Base-by-base conservation (phyloP, 2,113 vertebrate species). In the Leiothrix lutea region DNA sequence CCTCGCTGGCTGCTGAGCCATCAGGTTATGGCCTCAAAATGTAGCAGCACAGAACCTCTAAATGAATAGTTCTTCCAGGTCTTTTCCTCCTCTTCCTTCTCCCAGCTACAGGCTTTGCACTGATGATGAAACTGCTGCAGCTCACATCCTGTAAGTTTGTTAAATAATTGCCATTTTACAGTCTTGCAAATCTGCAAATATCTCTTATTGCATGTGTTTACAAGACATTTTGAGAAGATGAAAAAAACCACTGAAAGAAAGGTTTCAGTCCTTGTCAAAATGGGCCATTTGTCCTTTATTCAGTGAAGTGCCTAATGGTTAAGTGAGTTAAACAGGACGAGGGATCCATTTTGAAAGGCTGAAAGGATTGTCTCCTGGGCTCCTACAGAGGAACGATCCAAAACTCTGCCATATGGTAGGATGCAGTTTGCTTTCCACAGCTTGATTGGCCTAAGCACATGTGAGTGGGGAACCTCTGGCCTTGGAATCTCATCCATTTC, bases 1-100 rank as follows among this genome's bases (percentile, higher is more conserved):
- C 31, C 40, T 67, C 0, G 1, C 77, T 24, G 74, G 38, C 83
- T 90, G 92, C 93, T 94, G 75, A 97, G 92, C 67, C 94, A 95
- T 88, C 91, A 88, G 72, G 44, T 71, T 88, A 78, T 0, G 12
- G 82, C 35, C 64, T 84, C 69, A 62, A 47, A 90, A 80, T 6
- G 17, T 44, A 70, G 44, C 60, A 88, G 64, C 75, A 66, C 62
- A 83, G 78, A 94, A 36, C 9, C 33, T 71, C 28, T 50, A 66
- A 65, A 80, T 70, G 8, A 35, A 35, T 1, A 79, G 58, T 12
- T 42, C 69, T 83, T 94, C 71, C 83, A 95, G 56, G 53, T 78
- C 78, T 86, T 58, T 35, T 88, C 29, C 22, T 77, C 81, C 42
- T 82, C 21, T 50, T 42, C 14, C 9, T 79, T 85, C 57, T 71